Percentiles rank a stretch among this genome's conserved stretches.
These are phyloP conservation scores for Amphipyra berbera DNA, from an alignment of 2,888 invertebrate species.

Conservation along the genomic window DNA sequence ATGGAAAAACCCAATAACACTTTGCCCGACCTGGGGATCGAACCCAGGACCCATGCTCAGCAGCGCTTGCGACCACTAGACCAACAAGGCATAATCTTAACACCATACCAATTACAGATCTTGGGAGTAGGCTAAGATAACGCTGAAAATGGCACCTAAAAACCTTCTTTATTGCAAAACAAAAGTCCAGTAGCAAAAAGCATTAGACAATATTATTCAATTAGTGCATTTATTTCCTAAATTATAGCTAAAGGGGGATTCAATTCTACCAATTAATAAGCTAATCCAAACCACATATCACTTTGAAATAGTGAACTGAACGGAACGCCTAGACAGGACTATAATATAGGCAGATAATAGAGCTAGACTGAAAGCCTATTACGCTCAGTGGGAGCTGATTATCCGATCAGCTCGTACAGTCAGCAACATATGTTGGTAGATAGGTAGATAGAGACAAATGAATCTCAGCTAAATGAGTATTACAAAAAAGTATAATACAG, in stretches of 20 bases:
- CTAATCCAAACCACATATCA: conserved; percentile 11
- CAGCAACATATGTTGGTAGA: too few species aligned
- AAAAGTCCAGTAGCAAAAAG: not conserved
- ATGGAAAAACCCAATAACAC: too few species aligned
- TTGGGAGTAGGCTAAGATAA: too few species aligned
- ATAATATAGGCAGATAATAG: conserved; percentile 4
- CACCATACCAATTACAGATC: too few species aligned
- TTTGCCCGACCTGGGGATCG: too few species aligned
- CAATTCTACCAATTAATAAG: conserved; percentile 9
- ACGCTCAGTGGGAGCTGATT: conserved; percentile 25
- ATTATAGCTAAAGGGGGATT: conserved; percentile 2
- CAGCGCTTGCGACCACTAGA: too few species aligned
- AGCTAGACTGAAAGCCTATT: conserved; percentile 29
- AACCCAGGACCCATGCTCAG: too few species aligned
- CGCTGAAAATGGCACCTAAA: too few species aligned
- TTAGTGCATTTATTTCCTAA: not conserved
- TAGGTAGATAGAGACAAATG: too few species aligned
- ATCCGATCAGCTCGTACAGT: conserved; percentile 32
- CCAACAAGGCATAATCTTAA: too few species aligned
- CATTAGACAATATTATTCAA: not conserved
- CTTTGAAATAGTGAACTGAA: conserved; percentile 20
- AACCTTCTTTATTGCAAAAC: not conserved
- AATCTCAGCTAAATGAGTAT: too few species aligned
- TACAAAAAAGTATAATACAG: too few species aligned
- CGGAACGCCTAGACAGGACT: not conserved